A percentile compares a stretch with the other conserved stretches of the same genome.
Conservation (phyloP, 2,113 vertebrate genomes). For the Elephantulus edwardii region DNA sequence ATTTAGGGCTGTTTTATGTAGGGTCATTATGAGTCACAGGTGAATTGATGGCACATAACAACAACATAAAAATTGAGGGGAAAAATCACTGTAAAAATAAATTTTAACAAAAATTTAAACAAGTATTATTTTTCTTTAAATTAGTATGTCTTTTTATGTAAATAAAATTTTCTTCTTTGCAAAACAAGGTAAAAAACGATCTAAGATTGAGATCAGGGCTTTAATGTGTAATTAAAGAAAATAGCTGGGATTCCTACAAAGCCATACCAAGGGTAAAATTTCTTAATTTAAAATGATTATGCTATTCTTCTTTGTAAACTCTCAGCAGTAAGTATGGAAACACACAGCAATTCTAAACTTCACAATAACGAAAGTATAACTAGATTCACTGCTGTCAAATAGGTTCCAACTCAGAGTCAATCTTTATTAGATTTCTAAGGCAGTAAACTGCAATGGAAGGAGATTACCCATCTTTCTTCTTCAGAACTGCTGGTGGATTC, state of each 20-base stretch:
- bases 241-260: conserved; percentile 15
- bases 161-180: neutral
- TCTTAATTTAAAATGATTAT: neutral
- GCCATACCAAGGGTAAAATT: conserved; percentile 1
- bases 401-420: too few species aligned
- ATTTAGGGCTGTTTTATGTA: too few species aligned
- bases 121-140: conserved; percentile 38
- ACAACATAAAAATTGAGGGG: conserved; percentile 28
- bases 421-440: too few species aligned
- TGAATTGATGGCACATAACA: neutral
- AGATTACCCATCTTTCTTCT: too few species aligned
- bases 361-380: too few species aligned
- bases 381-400: too few species aligned
- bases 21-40: too few species aligned
- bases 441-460: too few species aligned
- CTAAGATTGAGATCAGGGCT: neutral
- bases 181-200: neutral
- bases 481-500: too few species aligned
- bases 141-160: neutral
- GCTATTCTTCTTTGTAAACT: conserved; percentile 16
- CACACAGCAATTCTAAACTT: conserved; percentile 1
- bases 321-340: neutral
- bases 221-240: neutral
- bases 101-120: conserved; percentile 42
- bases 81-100: neutral